Evolutionary conservation across 2,797 vertebrate genomes (phyloP), one percentile per base, ranked within the genome.

Genomic region (Agapornis canus): DNA sequence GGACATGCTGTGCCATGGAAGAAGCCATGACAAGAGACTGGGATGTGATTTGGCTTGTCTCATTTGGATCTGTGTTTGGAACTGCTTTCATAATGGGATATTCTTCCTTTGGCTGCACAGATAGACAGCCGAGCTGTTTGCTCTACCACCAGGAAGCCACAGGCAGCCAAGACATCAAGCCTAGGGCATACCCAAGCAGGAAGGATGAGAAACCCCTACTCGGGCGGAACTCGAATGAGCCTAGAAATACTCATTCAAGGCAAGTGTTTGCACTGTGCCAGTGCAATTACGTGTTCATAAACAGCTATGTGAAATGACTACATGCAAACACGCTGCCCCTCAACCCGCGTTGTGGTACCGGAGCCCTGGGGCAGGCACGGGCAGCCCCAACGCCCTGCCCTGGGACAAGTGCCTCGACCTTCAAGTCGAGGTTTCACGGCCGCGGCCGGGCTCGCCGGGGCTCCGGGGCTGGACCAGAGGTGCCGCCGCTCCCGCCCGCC

Each of bases 231-330:
- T 5, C n/a, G 7, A 21, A 10, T 0, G 19, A 37, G 12, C 8
- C 4, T 0, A 1, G 25, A 47, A 9, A 29, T 0, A 40, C 54
- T 1, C 2, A 25, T 37, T 5, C 57, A 26, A 10, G 3, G 4
- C 35, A 8, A 37, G 7, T 10, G 8, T 1, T 3, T 2, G 17
- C 3, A 1, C 15, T 10, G 77, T 4, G 26, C 0, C 29, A 6
- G 18, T 2, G 0, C 0, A 2, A 9, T 0, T 0, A 2, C 0
- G 9, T 4, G 31, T 3, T 5, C 1, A 9, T 6, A 1, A 32
- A 2, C 6, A 8, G 1, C 14, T 0, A 1, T 1, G 19, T 0
- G 32, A 19, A 4, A 6, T 0, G 0, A 9, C 13, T 10, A 11
- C 0, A 23, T 0, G 26, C 32, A 31, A 23, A 47, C n/a, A 4